These are phyloP conservation scores for Hemibagrus guttatus DNA, from an alignment of 2,797 vertebrate species.

Conservation along the genomic window DNA sequence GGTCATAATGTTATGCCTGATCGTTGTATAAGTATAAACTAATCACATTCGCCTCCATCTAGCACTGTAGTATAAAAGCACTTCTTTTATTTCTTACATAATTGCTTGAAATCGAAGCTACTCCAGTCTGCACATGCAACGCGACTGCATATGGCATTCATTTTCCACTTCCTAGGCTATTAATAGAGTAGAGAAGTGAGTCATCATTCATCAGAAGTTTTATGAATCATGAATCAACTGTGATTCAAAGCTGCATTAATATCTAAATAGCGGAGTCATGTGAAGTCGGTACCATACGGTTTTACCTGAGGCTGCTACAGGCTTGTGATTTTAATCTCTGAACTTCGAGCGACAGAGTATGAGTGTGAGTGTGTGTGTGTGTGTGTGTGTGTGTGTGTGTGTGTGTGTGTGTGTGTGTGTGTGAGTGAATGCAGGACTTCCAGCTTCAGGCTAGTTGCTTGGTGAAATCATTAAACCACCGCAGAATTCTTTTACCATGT, in stretches of 20 bases:
- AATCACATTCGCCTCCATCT: neutral
- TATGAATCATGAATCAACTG: neutral
- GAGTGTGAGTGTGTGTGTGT: neutral
- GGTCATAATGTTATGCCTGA: too few relatives aligned
- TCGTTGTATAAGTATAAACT: too few relatives aligned
- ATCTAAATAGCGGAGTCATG: neutral
- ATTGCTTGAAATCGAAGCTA: neutral
- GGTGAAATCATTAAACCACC: slow-evolving; percentile 1
- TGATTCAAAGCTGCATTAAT: neutral
- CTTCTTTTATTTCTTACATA: neutral
- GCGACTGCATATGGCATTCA: neutral
- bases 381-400: neutral
- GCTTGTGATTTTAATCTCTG: neutral
- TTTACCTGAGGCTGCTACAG: neutral
- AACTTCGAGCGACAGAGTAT: neutral
- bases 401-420: neutral
- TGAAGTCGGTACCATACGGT: neutral
- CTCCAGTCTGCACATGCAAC: neutral
- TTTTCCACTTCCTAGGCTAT: neutral
- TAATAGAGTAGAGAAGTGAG: neutral
- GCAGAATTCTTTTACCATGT: slow-evolving; percentile 3
- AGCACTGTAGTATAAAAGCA: neutral
- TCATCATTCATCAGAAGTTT: neutral
- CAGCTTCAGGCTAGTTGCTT: neutral
- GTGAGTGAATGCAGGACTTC: neutral